Conservation (phyloP, 2,888 invertebrate species). For the Eudasyphora cyanicolor region DNA sequence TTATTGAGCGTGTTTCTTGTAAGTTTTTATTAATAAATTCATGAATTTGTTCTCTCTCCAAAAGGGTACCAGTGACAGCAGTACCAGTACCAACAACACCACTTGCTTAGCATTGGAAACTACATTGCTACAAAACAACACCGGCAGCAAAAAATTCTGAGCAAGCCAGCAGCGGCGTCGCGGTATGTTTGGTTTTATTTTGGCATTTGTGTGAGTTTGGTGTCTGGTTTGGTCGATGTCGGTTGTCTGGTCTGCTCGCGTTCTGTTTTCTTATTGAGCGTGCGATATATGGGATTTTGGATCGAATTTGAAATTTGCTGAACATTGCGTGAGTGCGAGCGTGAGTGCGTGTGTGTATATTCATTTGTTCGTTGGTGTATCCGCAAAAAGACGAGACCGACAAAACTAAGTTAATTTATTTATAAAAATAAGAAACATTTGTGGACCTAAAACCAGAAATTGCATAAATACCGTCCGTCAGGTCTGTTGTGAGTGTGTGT, state of each 20-base stretch:
- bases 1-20: too few relatives aligned
- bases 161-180: background rate
- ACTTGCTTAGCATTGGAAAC: too few relatives aligned
- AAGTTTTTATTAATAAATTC: too few relatives aligned
- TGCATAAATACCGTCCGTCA: conserved; percentile 66
- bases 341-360: conserved; percentile 5
- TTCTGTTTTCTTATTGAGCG: background rate
- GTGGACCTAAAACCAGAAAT: conserved; percentile 12
- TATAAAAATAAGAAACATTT: conserved; percentile 18
- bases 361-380: background rate
- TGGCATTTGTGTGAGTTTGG: conserved; percentile 40
- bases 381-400: conserved; percentile 5
- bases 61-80: too few relatives aligned
- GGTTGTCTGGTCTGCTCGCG: conserved; percentile 4
- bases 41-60: too few relatives aligned
- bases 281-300: conserved; percentile 6
- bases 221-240: conserved; percentile 36
- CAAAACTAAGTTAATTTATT: background rate
- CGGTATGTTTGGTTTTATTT: background rate
- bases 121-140: too few relatives aligned
- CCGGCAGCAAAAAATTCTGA: background rate
- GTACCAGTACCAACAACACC: too few relatives aligned
- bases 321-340: too few relatives aligned
- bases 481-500: too few relatives aligned
- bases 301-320: too few relatives aligned